These are phyloP conservation scores for Anastrepha obliqua DNA, from an alignment of 1,140 invertebrate genomes.

Conservation along the genomic window DNA sequence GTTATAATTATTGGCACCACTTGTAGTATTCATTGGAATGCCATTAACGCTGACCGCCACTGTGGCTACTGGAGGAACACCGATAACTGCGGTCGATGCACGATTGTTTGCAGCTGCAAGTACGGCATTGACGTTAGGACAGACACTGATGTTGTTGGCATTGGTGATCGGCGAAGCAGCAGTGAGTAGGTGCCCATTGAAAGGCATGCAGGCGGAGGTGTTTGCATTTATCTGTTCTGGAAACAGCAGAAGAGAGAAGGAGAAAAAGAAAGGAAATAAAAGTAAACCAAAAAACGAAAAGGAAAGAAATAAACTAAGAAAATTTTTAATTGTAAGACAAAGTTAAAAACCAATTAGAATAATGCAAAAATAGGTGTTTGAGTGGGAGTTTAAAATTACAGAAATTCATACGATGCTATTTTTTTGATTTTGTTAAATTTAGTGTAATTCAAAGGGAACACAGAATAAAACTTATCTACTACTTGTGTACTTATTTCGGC, in stretches of 20 bases:
- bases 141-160: constrained; percentile 17
- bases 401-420: too few relatives aligned
- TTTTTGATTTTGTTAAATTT: too few relatives aligned
- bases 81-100: not conserved
- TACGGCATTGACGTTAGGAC: not conserved
- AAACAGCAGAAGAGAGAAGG: constrained; percentile 67
- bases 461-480: too few relatives aligned
- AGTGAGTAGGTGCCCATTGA: constrained; percentile 55
- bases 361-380: too few relatives aligned
- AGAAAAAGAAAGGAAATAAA: constrained; percentile 71
- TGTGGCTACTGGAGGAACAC: not conserved
- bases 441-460: too few relatives aligned
- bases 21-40: constrained; percentile 55
- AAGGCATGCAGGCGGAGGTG: constrained; percentile 71
- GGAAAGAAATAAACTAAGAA: constrained; percentile 60
- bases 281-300: constrained; percentile 68
- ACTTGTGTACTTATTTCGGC: too few relatives aligned
- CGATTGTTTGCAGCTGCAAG: not conserved
- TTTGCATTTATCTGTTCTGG: constrained; percentile 64
- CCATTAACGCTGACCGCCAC: constrained; percentile 12
- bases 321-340: constrained; percentile 11
- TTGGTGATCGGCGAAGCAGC: constrained; percentile 43
- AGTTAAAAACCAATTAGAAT: not conserved
- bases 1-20: constrained; percentile 60
- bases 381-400: too few relatives aligned